Percentiles rank a stretch among this genome's conserved stretches.
Conservation (phyloP, 2,113 vertebrate genomes). For the Cyanoramphus novaezelandiae region DNA sequence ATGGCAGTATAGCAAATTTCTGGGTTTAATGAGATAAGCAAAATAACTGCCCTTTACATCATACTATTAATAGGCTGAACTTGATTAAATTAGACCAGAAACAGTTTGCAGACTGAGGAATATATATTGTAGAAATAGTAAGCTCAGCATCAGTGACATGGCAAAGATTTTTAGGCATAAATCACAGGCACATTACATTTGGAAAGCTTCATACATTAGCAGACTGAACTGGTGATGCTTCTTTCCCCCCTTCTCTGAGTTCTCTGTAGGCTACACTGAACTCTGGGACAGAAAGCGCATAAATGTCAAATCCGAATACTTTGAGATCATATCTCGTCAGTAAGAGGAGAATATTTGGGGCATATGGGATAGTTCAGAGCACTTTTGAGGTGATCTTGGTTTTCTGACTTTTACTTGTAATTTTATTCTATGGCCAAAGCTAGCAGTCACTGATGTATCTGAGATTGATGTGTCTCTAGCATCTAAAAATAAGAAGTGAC, state of each 20-base stretch:
- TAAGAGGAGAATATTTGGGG: not conserved
- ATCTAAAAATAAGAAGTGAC: not conserved
- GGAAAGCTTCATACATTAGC: not conserved
- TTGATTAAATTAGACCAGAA: slow-evolving; percentile 34
- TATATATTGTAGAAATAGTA: not conserved
- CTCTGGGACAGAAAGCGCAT: not conserved
- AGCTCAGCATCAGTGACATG: not conserved
- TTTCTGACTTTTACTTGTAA: not conserved
- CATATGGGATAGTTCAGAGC: not conserved
- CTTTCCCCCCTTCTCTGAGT: not conserved
- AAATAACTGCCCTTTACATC: not conserved
- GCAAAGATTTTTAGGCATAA: not conserved
- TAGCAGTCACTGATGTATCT: not conserved
- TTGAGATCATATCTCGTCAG: not conserved
- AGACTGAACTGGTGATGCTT: not conserved
- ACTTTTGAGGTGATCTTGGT: not conserved
- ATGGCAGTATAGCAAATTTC: not conserved
- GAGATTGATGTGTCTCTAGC: not conserved
- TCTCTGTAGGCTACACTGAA: not conserved
- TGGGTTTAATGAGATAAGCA: slow-evolving; percentile 27
- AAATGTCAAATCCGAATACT: not conserved
- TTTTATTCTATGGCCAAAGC: not conserved
- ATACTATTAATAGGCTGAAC: not conserved
- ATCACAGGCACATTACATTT: not conserved
- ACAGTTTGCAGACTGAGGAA: not conserved